Evolutionary conservation across 2,797 vertebrate species (phyloP).

Genomic region (Tolypeutes matacus): DNA sequence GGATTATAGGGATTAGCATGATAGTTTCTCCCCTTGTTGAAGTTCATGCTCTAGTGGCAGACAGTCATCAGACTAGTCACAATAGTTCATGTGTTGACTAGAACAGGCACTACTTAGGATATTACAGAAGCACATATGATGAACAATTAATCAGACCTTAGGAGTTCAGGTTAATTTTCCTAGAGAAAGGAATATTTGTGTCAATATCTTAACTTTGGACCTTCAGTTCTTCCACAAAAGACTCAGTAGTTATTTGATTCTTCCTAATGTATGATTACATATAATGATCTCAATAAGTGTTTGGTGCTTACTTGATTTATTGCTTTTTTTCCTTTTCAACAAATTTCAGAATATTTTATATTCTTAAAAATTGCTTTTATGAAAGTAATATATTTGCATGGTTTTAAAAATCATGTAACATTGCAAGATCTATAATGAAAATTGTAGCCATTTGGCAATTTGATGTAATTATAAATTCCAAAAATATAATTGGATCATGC

Average conservation of each 20-base stretch:
- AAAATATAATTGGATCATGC: too few relatives aligned
- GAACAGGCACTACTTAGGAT: background rate
- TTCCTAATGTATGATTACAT: background rate
- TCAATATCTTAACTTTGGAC: background rate
- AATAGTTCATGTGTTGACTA: too few relatives aligned
- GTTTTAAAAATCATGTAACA: background rate
- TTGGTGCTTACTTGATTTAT: background rate
- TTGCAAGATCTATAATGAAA: background rate
- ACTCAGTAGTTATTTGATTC: background rate
- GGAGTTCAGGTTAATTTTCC: background rate
- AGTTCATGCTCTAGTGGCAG: background rate
- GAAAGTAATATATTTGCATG: background rate
- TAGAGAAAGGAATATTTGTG: background rate
- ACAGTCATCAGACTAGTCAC: background rate
- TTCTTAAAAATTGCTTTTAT: background rate
- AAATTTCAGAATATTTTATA: background rate
- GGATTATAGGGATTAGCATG: accelerated
- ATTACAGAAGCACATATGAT: background rate
- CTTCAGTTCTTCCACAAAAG: background rate
- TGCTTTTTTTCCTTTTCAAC: background rate
- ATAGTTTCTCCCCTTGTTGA: background rate
- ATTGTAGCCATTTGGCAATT: too few relatives aligned
- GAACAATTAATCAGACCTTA: background rate
- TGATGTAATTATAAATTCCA: too few relatives aligned
- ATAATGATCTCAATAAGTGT: background rate